Percentiles rank a stretch among this genome's conserved stretches.
Evolutionary conservation across 2,888 invertebrate genomes (phyloP).

Genomic region (Taphrorychus bicolor): DNA sequence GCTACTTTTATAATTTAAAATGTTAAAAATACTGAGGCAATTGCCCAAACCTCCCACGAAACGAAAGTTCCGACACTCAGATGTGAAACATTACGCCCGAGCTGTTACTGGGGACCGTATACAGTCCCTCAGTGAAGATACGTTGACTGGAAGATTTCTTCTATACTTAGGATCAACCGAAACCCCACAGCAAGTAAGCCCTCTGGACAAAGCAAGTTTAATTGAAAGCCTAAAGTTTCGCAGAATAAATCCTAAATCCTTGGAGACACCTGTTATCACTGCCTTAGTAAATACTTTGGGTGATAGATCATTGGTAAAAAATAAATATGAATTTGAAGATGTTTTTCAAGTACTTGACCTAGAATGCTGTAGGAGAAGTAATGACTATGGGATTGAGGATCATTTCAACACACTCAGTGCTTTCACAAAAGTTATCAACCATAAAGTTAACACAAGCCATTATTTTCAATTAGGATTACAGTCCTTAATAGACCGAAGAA

Average conservation of each 20-base stretch:
- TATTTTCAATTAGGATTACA: slow-evolving; percentile 53
- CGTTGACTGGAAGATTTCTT: slow-evolving; percentile 49
- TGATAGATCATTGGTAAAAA: slow-evolving; percentile 27
- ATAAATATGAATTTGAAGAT: slow-evolving; percentile 43
- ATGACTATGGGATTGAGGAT: slow-evolving; percentile 44
- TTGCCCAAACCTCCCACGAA: slow-evolving; percentile 5
- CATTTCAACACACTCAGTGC: slow-evolving; percentile 51
- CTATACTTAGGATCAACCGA: slow-evolving; percentile 44
- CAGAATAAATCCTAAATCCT: slow-evolving; percentile 27
- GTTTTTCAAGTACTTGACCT: slow-evolving; percentile 51
- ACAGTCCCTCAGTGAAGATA: slow-evolving; percentile 32
- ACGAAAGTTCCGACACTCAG: neutral
- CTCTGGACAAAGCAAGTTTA: slow-evolving; percentile 13
- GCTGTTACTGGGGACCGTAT: slow-evolving; percentile 26
- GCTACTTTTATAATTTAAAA: slow-evolving; percentile 1
- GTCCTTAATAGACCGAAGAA: slow-evolving; percentile 45
- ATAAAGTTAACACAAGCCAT: slow-evolving; percentile 49
- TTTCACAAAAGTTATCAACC: slow-evolving; percentile 52
- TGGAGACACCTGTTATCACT: slow-evolving; percentile 38
- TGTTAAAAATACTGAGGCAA: slow-evolving; percentile 17
- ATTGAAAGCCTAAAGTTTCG: slow-evolving; percentile 19
- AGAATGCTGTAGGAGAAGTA: slow-evolving; percentile 52
- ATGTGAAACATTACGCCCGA: slow-evolving; percentile 13
- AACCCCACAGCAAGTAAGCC: slow-evolving; percentile 4
- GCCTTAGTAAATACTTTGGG: slow-evolving; percentile 36